Conservation (phyloP, 2,888 invertebrate species). For the Odontomyia ornata region DNA sequence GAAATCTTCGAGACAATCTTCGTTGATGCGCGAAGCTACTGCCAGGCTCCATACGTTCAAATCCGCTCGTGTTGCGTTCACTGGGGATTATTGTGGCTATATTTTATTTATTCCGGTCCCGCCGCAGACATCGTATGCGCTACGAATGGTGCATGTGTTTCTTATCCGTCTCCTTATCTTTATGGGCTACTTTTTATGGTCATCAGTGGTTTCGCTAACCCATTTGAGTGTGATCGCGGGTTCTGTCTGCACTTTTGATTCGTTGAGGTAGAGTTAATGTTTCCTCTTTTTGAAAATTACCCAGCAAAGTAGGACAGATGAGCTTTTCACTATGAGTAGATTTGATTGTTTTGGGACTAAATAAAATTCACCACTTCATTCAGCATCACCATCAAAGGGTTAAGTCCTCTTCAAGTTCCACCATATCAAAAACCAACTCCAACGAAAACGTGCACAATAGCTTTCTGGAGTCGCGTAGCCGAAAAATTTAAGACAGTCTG, state of each 20-base stretch:
- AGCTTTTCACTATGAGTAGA: too few relatives aligned
- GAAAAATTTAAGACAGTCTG: slow-evolving; percentile 42
- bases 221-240: background rate
- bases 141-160: background rate
- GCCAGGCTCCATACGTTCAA: background rate
- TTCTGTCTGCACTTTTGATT: too few relatives aligned
- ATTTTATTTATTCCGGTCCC: background rate
- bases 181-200: slow-evolving; percentile 29
- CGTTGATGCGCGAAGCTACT: slow-evolving; percentile 2
- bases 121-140: background rate
- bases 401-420: background rate
- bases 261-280: too few relatives aligned
- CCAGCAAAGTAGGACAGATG: too few relatives aligned
- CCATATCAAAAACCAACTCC: background rate
- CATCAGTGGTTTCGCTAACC: background rate
- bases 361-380: too few relatives aligned
- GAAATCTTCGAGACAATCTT: slow-evolving; percentile 22
- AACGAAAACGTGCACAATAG: slow-evolving; percentile 17
- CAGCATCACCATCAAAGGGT: background rate
- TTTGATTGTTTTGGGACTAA: too few relatives aligned
- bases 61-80: background rate
- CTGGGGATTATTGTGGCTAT: background rate
- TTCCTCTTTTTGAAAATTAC: too few relatives aligned
- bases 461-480: slow-evolving; percentile 10
- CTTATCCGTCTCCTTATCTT: slow-evolving; percentile 32